Base-by-base conservation (phyloP, 2,797 vertebrate genomes). In the Buphagus erythrorhynchus region DNA sequence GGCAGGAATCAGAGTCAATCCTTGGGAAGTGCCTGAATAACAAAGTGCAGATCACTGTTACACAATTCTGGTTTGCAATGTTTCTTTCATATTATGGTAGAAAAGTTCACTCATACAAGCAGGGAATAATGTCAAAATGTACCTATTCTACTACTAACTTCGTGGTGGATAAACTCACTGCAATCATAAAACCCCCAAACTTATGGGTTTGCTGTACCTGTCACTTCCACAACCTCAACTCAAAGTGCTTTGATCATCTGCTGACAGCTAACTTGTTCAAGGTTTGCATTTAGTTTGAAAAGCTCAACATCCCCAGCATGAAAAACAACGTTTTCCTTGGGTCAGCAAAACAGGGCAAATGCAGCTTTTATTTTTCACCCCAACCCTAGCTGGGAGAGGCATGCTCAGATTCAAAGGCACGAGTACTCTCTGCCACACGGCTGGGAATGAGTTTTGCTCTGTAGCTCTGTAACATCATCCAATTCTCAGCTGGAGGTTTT, bases 401-500 rank as follows among this genome's bases (percentile, higher is more conserved):
- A 68, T 1, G 4, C 67, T 55, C 49, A 38, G 5, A 2, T 31
- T 90, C 33, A 49, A 65, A 88, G 63, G 69, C 22, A 19, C 25
- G 68, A 94, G 65, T n/a, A 68, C 62, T 66, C 66, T 63, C 28
- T 52, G 67, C 71, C n/a, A 59, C 75, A 19, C 0, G 2, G 20
- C 22, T 67, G 48, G 49, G 90, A 95, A 95, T 63, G 40, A 71
- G 84, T 93, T 95, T 92, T 54, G 22, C 72, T 89, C 83, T 89
- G 74, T 75, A 59, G 94, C 83, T 87, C 75, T 75, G 4, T 77
- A 97, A 94, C n/a, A 36, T 92, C 85, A 93, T 94, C 88, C 96
- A 97, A 84, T 74, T 96, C 95, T 85, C 45, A 76, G 90, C 21
- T 93, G 84, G 81, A 97, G 77, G 85, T 65, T 82, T 94, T 80